Conservation (phyloP, 2,888 invertebrate genomes). For the Trichacis sp. region DNA sequence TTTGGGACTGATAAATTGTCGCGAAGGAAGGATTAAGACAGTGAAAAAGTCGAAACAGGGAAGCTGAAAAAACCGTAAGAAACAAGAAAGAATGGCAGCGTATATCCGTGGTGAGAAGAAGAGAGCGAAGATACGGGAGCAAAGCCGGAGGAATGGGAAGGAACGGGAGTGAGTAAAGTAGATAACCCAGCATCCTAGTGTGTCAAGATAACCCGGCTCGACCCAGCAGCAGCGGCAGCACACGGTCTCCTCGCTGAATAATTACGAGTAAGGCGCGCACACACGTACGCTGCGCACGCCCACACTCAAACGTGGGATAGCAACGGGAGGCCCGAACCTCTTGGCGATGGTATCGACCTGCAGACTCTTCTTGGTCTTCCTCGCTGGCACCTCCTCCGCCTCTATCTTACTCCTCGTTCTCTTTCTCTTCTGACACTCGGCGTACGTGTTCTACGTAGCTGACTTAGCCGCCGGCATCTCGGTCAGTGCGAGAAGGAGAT, state of each 20-base stretch:
- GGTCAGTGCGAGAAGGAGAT: constrained; percentile 31
- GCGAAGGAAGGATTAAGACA: too few relatives aligned
- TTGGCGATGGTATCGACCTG: constrained; percentile 65
- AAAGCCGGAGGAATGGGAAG: constrained; percentile 40
- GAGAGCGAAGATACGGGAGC: constrained; percentile 23
- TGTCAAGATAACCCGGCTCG: constrained; percentile 59
- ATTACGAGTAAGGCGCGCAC: constrained; percentile 63
- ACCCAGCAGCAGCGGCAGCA: constrained; percentile 43
- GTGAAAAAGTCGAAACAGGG: too few relatives aligned
- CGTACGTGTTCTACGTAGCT: constrained; percentile 30
- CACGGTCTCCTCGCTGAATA: constrained; percentile 63
- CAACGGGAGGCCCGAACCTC: constrained; percentile 64
- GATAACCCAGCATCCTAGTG: constrained; percentile 67
- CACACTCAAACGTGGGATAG: constrained; percentile 32
- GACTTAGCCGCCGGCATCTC: constrained; percentile 41
- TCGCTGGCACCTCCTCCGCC: constrained; percentile 36
- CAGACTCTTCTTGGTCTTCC: constrained; percentile 60
- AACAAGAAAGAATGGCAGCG: constrained; percentile 26
- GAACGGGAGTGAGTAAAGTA: constrained; percentile 59
- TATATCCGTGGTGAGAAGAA: constrained; percentile 15
- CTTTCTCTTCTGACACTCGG: constrained; percentile 29
- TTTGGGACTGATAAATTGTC: too few relatives aligned
- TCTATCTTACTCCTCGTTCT: constrained; percentile 23
- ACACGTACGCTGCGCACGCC: constrained; percentile 38
- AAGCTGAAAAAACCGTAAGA: too few relatives aligned